phyloP scores from a whole-genome alignment of 2,113 vertebrate genomes.

The Microcebus ravelobensis region DNA sequence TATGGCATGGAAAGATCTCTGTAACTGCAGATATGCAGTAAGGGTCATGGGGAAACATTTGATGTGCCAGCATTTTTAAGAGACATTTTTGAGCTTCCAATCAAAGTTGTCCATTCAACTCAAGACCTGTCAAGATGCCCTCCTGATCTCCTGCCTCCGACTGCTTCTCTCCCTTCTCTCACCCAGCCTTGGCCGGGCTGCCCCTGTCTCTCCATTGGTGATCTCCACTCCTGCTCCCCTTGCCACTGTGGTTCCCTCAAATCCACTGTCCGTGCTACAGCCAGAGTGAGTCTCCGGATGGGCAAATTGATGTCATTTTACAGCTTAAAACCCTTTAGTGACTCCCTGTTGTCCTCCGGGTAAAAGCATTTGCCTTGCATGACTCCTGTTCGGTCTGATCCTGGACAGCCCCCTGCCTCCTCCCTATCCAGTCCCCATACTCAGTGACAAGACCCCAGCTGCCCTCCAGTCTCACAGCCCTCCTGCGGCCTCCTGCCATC shows the following conservation, averaged over 20 bases:
- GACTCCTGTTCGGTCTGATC: background rate
- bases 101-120: background rate
- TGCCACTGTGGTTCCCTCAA: background rate
- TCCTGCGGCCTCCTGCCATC: background rate
- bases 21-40: background rate
- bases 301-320: background rate
- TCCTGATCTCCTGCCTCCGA: background rate
- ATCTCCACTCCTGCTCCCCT: background rate
- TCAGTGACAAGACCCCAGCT: background rate
- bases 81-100: background rate
- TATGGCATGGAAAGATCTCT: background rate
- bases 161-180: background rate
- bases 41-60: background rate
- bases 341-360: background rate
- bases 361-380: background rate
- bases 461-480: accelerated
- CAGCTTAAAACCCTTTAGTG: background rate
- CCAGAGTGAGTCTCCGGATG: background rate
- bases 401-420: accelerated
- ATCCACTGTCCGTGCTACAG: background rate
- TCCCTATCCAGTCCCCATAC: background rate
- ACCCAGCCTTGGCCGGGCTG: background rate
- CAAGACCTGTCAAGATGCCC: background rate
- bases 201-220: background rate
- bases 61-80: conserved; percentile 18